These are phyloP conservation scores for Aphyosemion australe DNA, from an alignment of 2,113 vertebrate species.

Conservation along the genomic window DNA sequence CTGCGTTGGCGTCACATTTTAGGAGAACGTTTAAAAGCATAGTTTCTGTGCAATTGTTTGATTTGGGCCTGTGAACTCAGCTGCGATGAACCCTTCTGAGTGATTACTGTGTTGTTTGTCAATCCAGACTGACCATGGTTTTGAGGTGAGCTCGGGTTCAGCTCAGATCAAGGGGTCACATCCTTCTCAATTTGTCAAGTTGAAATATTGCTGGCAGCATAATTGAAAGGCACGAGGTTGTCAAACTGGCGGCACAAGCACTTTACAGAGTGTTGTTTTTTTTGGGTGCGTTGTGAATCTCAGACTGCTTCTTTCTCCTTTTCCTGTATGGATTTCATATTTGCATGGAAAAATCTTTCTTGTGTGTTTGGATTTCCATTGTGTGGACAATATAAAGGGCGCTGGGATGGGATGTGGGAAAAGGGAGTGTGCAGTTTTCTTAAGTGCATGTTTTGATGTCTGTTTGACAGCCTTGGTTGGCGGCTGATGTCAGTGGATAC, in stretches of 20 bases:
- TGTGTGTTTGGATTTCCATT: conserved; percentile 83
- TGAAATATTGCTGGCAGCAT: conserved; percentile 73
- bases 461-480: conserved; percentile 73
- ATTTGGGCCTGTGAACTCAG: conserved; percentile 27
- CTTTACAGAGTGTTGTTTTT: conserved; percentile 75
- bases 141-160: conserved; percentile 66
- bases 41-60: conserved; percentile 15
- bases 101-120: conserved; percentile 40
- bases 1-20: conserved; percentile 34
- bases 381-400: conserved; percentile 80
- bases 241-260: conserved; percentile 58
- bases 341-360: conserved; percentile 81
- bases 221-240: conserved; percentile 72
- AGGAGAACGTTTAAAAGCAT: conserved; percentile 8
- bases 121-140: conserved; percentile 49
- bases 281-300: conserved; percentile 72
- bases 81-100: conserved; percentile 24
- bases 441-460: conserved; percentile 81
- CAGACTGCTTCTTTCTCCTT: conserved; percentile 74
- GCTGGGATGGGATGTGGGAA: conserved; percentile 77
- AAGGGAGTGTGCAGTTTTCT: conserved; percentile 75
- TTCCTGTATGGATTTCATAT: conserved; percentile 83
- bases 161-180: conserved; percentile 71
- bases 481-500: conserved; percentile 74
- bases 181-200: conserved; percentile 75